Evolutionary conservation across 2,888 invertebrate species (phyloP).

Genomic region (Nomada lathburiana): DNA sequence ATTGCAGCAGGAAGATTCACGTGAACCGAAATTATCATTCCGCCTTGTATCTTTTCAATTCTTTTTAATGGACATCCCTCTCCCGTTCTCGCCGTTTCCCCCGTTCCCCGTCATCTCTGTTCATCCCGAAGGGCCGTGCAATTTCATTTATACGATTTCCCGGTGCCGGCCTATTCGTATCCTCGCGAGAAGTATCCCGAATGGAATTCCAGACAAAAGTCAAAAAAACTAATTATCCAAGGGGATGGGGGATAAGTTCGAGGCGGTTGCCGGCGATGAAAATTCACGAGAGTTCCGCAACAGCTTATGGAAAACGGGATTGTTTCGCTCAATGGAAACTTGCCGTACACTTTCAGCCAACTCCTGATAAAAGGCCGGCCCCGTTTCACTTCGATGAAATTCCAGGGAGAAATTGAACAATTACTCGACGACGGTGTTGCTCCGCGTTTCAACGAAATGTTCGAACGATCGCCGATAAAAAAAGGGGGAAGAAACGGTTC

Average conservation of each 20-base stretch:
- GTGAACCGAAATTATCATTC: background rate
- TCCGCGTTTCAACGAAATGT: background rate
- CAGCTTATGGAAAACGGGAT: conserved; percentile 30
- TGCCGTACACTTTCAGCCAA: conserved; percentile 19
- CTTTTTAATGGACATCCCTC: too few species aligned
- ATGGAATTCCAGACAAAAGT: conserved; percentile 42
- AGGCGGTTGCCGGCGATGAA: conserved; percentile 20
- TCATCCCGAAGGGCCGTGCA: conserved; percentile 1
- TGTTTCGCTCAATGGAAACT: conserved; percentile 37
- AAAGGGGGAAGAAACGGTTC: too few species aligned
- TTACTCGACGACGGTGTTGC: background rate
- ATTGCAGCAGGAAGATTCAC: too few species aligned
- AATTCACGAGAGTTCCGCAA: conserved; percentile 26
- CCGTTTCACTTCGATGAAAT: background rate
- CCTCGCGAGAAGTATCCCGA: conserved; percentile 16
- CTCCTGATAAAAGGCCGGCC: background rate
- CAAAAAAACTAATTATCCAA: conserved; percentile 47
- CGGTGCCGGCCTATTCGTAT: conserved; percentile 23
- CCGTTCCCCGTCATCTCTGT: conserved; percentile 1
- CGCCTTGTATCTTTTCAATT: background rate
- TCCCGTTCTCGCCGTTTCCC: background rate
- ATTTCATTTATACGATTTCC: conserved; percentile 28
- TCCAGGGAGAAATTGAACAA: background rate
- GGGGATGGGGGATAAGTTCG: conserved; percentile 31
- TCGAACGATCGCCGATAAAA: too few species aligned